phyloP scores from a whole-genome alignment of 2,888 invertebrate genomes.

The Pachliopta kotzebuea region DNA sequence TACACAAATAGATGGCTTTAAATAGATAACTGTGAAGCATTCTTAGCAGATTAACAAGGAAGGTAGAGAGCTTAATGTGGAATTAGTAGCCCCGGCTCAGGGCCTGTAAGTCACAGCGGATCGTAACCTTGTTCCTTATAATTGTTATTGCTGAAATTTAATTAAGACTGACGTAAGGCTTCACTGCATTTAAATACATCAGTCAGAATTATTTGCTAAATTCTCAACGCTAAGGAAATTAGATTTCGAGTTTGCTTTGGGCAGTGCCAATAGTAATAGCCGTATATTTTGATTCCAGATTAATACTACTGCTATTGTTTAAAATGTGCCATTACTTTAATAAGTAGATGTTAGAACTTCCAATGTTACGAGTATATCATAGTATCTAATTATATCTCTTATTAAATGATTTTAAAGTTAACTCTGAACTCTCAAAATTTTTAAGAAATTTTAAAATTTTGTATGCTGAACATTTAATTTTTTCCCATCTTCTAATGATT shows the following conservation, averaged over 20 bases:
- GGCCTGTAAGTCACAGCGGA: slow-evolving; percentile 30
- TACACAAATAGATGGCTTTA: background rate
- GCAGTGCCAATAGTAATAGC: too few species aligned
- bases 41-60: slow-evolving; percentile 31
- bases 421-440: too few species aligned
- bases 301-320: background rate
- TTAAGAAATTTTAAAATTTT: too few species aligned
- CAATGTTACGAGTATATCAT: background rate
- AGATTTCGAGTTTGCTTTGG: too few species aligned
- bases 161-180: slow-evolving; percentile 35
- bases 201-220: slow-evolving; percentile 30
- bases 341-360: too few species aligned
- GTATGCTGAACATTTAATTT: too few species aligned
- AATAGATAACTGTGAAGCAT: slow-evolving; percentile 29
- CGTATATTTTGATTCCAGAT: background rate
- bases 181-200: slow-evolving; percentile 32
- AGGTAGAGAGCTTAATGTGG: slow-evolving; percentile 34
- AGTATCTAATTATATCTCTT: too few species aligned
- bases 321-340: background rate
- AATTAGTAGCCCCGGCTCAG: slow-evolving; percentile 33
- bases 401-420: too few species aligned
- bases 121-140: slow-evolving; percentile 40
- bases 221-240: background rate
- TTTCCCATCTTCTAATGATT: too few species aligned
- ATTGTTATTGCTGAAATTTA: slow-evolving; percentile 46